These are phyloP conservation scores for Nanorana parkeri DNA, from an alignment of 2,113 vertebrate genomes.

Conservation along the genomic window DNA sequence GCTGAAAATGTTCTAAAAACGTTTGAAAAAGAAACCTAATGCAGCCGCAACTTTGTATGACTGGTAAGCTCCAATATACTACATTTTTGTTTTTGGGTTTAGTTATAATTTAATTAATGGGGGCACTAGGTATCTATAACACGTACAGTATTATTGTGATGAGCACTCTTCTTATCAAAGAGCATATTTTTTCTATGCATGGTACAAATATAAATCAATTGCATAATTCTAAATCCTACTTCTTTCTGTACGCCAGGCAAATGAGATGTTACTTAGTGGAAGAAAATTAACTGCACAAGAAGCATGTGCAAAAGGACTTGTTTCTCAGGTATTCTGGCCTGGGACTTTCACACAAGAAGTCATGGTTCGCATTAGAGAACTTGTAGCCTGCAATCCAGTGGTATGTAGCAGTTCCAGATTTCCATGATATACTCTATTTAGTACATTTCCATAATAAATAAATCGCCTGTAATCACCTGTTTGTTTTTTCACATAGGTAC, in stretches of 20 bases:
- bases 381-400: conserved; percentile 87
- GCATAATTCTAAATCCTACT: conserved; percentile 34
- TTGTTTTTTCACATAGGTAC: conserved; percentile 75
- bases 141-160: not conserved
- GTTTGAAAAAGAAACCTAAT: too few relatives aligned
- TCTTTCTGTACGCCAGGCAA: conserved; percentile 82
- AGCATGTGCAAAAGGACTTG: conserved; percentile 93
- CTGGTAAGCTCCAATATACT: too few relatives aligned
- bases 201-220: not conserved
- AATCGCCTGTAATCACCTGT: not conserved
- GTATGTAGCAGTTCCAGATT: conserved; percentile 75
- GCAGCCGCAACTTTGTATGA: too few relatives aligned
- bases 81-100: too few relatives aligned
- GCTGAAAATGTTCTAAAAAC: too few relatives aligned
- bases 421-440: not conserved
- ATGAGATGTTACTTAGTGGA: conserved; percentile 93
- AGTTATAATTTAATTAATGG: too few relatives aligned
- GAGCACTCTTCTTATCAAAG: not conserved
- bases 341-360: conserved; percentile 97
- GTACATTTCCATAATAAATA: not conserved
- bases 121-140: too few relatives aligned
- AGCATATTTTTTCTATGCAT: not conserved
- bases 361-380: conserved; percentile 93
- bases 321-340: conserved; percentile 97
- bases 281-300: conserved; percentile 96